These are phyloP conservation scores for Lutjanus campechanus DNA, from an alignment of 2,797 vertebrate genomes.

Conservation along the genomic window DNA sequence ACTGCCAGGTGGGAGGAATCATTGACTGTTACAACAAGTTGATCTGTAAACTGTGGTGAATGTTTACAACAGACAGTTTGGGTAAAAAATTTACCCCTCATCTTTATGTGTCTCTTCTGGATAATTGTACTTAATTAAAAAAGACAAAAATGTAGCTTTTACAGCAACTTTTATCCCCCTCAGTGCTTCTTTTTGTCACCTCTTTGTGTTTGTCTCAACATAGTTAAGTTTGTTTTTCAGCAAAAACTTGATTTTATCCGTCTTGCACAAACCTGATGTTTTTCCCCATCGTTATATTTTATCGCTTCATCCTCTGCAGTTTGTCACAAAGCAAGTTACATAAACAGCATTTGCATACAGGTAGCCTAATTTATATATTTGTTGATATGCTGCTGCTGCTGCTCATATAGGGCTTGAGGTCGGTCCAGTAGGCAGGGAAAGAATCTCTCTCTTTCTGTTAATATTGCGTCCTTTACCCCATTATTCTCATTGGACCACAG, in stretches of 20 bases:
- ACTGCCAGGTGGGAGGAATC: no score
- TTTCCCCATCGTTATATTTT: background rate
- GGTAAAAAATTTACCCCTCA: no score
- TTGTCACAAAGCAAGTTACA: background rate
- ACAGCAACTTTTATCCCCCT: background rate
- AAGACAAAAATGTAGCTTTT: no score
- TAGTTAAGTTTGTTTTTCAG: background rate
- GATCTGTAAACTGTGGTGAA: background rate
- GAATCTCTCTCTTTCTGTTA: slow-evolving; percentile 34
- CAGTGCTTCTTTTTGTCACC: background rate
- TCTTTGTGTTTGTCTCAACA: background rate
- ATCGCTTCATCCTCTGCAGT: slow-evolving; percentile 14
- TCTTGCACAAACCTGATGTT: background rate
- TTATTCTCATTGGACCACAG: slow-evolving; percentile 51
- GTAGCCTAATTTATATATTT: slow-evolving; percentile 13
- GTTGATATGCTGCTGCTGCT: background rate
- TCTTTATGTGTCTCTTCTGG: background rate
- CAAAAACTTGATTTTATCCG: background rate
- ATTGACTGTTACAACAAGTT: no score
- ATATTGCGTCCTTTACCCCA: slow-evolving; percentile 46
- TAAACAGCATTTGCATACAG: slow-evolving; percentile 30
- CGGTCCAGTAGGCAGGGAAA: background rate
- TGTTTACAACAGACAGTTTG: background rate
- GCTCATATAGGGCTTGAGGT: background rate
- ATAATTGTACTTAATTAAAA: background rate